phyloP scores from a whole-genome alignment of 2,113 vertebrate genomes.

The Pholis gunnellus region DNA sequence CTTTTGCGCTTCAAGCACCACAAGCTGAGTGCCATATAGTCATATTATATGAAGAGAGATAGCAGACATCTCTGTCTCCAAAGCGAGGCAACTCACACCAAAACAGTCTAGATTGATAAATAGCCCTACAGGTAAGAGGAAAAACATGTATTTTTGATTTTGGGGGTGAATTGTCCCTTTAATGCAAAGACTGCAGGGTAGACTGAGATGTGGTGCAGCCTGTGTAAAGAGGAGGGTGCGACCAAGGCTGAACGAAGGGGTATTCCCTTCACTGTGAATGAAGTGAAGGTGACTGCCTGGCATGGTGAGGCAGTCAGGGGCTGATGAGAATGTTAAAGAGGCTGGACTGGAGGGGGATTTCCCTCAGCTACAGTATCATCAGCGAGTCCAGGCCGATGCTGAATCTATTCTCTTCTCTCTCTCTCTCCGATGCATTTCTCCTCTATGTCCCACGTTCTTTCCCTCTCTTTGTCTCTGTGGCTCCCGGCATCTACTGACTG shows the following conservation, averaged over 20 bases:
- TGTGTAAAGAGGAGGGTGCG: constrained; percentile 20
- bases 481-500: not conserved
- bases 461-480: not conserved
- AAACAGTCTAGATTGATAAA: not conserved
- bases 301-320: constrained; percentile 50
- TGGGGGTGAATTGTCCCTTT: constrained; percentile 14
- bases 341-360: constrained; percentile 51
- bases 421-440: not conserved
- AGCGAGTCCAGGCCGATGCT: not conserved
- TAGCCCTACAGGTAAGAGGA: not conserved
- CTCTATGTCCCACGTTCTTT: not conserved
- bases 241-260: constrained; percentile 40
- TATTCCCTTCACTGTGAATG: constrained; percentile 59
- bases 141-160: not conserved
- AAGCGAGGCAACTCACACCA: not conserved
- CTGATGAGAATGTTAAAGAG: constrained; percentile 72
- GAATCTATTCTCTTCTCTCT: constrained; percentile 11
- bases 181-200: constrained; percentile 46
- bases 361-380: constrained; percentile 48
- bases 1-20: not conserved
- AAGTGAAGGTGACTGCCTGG: constrained; percentile 42
- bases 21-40: not conserved
- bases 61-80: not conserved
- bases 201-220: constrained; percentile 23
- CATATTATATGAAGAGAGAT: not conserved